Conservation (phyloP, 2,888 invertebrate species). For the Cancer borealis region DNA sequence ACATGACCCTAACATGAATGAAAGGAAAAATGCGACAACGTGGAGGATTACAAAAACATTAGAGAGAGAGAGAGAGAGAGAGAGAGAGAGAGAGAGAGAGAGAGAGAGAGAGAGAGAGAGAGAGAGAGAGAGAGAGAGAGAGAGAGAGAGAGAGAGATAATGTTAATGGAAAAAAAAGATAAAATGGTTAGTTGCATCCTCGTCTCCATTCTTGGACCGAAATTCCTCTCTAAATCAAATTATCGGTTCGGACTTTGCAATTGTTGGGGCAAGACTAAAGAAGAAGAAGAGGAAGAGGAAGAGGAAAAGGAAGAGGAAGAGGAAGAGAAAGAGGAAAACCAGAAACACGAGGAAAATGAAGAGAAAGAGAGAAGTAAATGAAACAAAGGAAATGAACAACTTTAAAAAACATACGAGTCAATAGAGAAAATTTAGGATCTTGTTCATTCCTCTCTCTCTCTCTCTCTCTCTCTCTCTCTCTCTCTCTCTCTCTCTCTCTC, state of each 20-base stretch:
- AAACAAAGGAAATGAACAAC: too few relatives aligned
- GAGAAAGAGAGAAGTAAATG: neutral
- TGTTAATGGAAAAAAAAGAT: neutral
- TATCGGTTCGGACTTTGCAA: neutral
- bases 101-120: conserved; percentile 31
- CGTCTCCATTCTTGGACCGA: neutral
- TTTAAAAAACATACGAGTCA: too few relatives aligned
- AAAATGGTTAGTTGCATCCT: neutral
- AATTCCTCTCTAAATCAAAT: neutral
- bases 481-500: too few relatives aligned
- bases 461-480: too few relatives aligned
- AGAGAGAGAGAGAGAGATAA: neutral
- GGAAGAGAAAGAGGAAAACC: neutral
- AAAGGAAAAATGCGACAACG: too few relatives aligned
- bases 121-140: conserved; percentile 31
- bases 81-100: neutral
- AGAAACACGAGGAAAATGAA: neutral
- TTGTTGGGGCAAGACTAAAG: neutral
- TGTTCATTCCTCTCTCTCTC: too few relatives aligned
- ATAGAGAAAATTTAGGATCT: too few relatives aligned
- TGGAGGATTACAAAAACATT: too few relatives aligned
- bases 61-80: neutral
- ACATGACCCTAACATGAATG: too few relatives aligned
- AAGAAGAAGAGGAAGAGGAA: neutral
- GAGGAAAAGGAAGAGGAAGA: neutral